Evolutionary conservation across 1,140 invertebrate species (phyloP).

Genomic region (Aphaenogaster rudis): DNA sequence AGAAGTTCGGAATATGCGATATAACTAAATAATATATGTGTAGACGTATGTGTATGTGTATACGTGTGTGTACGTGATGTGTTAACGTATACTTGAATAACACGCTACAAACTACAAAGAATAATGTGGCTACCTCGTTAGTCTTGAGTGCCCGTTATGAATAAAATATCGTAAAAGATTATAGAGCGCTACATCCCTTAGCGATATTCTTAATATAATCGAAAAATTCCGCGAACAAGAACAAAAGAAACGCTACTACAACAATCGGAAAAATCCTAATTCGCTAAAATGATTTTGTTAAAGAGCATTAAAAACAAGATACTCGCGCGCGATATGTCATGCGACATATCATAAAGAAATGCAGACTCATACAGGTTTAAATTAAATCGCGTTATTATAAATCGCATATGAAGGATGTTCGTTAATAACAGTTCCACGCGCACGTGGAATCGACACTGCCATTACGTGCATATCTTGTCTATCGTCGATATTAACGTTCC

Average conservation of each 20-base stretch:
- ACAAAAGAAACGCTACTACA: constrained; percentile 13
- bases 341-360: constrained; percentile 76
- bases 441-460: constrained; percentile 6
- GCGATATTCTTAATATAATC: constrained; percentile 47
- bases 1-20: constrained; percentile 49
- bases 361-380: constrained; percentile 72
- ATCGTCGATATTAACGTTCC: constrained; percentile 31
- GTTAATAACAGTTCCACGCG: constrained; percentile 17
- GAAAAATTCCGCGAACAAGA: constrained; percentile 37
- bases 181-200: constrained; percentile 38
- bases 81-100: constrained; percentile 50
- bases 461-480: constrained; percentile 22
- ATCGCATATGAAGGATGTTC: constrained; percentile 46
- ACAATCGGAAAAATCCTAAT: constrained; percentile 11
- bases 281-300: constrained; percentile 46
- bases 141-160: constrained; percentile 56
- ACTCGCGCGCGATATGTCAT: constrained; percentile 50
- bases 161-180: constrained; percentile 51
- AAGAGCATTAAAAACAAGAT: constrained; percentile 71
- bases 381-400: constrained; percentile 35
- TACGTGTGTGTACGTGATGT: constrained; percentile 25
- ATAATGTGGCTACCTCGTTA: constrained; percentile 40
- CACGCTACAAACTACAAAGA: constrained; percentile 31
- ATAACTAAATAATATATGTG: constrained; percentile 46
- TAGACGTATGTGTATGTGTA: constrained; percentile 33